phyloP scores from a whole-genome alignment of 2,888 invertebrate species.

The Mylabris sibirica region DNA sequence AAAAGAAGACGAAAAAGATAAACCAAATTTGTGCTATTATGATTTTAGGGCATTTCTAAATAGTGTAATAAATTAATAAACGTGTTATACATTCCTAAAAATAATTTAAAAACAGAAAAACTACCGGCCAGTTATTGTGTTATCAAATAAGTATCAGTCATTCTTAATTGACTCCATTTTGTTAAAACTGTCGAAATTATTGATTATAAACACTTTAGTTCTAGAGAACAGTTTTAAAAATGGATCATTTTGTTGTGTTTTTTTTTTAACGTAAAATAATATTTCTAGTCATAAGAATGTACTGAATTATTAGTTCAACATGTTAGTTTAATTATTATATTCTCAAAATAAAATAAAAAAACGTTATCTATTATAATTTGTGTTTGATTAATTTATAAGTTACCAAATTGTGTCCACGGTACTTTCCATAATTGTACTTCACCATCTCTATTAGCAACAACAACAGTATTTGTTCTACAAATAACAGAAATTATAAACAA shows the following conservation, averaged over 20 bases:
- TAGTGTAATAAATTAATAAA: conserved; percentile 16
- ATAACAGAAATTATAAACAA: conserved; percentile 32
- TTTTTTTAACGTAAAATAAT: conserved; percentile 45
- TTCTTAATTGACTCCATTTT: conserved; percentile 35
- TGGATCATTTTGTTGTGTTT: conserved; percentile 34
- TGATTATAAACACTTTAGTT: background rate
- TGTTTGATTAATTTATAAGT: conserved; percentile 12
- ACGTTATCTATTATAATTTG: conserved; percentile 50
- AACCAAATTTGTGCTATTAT: conserved; percentile 8
- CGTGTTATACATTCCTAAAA: conserved; percentile 42
- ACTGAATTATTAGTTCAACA: conserved; percentile 54
- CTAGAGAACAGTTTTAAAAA: conserved; percentile 23
- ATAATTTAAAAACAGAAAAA: conserved; percentile 19
- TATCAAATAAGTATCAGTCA: conserved; percentile 29
- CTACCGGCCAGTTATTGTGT: conserved; percentile 43
- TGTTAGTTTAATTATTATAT: conserved; percentile 52
- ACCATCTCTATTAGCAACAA: conserved; percentile 53
- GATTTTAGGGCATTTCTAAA: conserved; percentile 17
- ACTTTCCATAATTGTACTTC: conserved; percentile 56
- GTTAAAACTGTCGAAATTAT: conserved; percentile 20
- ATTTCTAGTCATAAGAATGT: conserved; percentile 61
- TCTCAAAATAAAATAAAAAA: conserved; percentile 51
- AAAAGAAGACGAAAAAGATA: background rate
- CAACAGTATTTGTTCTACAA: conserved; percentile 53
- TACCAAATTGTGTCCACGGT: conserved; percentile 52